These are phyloP conservation scores for Parotia lawesii DNA, from an alignment of 2,113 vertebrate species.

Conservation along the genomic window DNA sequence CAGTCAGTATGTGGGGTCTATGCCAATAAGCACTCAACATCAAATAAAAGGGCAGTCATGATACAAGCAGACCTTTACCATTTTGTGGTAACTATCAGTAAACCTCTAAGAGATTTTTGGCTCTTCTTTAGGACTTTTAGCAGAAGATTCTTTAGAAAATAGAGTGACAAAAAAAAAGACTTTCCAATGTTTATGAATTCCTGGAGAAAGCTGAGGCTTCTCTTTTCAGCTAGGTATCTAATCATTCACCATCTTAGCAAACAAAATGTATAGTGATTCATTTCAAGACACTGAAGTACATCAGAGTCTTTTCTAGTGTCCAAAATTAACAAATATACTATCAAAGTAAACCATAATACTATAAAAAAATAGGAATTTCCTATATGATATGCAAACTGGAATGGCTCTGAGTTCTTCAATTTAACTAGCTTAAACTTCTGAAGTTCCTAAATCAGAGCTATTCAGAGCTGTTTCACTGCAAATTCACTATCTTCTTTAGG, in stretches of 20 bases:
- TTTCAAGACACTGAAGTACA: neutral
- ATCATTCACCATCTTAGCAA: fast-evolving
- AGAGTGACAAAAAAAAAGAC: fast-evolving
- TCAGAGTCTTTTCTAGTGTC: neutral
- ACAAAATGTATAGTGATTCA: neutral
- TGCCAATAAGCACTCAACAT: slow-evolving; percentile 23
- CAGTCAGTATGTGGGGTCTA: slow-evolving; percentile 23
- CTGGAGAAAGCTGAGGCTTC: neutral
- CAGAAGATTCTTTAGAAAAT: neutral
- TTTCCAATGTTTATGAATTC: neutral
- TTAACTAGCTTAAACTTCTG: neutral
- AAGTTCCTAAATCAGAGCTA: neutral
- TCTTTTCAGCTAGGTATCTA: neutral
- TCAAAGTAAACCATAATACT: neutral
- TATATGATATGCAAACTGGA: neutral
- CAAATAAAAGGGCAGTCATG: slow-evolving; percentile 18
- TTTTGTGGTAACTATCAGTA: neutral
- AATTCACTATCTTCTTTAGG: neutral
- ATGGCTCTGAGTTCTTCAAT: neutral
- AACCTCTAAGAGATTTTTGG: neutral
- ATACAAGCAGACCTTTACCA: neutral
- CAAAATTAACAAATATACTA: neutral
- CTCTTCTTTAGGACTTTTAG: neutral
- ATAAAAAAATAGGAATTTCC: neutral
- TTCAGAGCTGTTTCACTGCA: neutral